Base-by-base conservation (phyloP, 2,888 invertebrate species). In the Phortica okadai region DNA sequence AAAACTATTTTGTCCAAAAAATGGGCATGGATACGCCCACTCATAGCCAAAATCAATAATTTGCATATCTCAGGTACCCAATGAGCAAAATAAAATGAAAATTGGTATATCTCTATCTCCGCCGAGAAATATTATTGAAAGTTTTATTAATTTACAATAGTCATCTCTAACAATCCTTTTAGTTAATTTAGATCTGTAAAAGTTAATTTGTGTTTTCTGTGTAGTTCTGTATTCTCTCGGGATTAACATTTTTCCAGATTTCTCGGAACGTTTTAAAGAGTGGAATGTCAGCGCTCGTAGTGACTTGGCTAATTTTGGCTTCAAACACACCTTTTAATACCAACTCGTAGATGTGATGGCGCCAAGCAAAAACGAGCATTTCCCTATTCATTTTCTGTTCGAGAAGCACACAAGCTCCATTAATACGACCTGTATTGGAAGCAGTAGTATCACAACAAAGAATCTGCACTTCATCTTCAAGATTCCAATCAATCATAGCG, bases 371-470 rank as follows among this genome's bases (percentile, higher is more conserved):
- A 69, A 45, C 16, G 11, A 50, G 50, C 50, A 45, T 69, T 69
- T 69, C 69, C 44, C 21, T 21, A 21, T 21, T 21, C 21, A 21
- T 21, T 21, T 21, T 21, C 21, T 21, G 21, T 21, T 21, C 42
- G 56, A 58, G 56, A 69, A 75, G 67, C 44, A 75, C 45, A 66
- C 54, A 74, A n/a, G 74, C 42, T 11, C 62, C 73, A 44, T 73
- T 73, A 59, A 73, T 59, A 14, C 56, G 69, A 58, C 74, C 69
- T 69, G 58, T 75, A 54, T 75, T 75, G 14, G 62, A 75, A 62
- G 64, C 72, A 58, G 75, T 75, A 72, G 74, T 69, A 21, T 21
- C 21, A 21, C 69, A 69, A 66, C 66, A 56, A 50, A 75, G 66
- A 8, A 16, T 74, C 50, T 74, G 66, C n/a, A 16, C 59, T 59